Conservation (phyloP, 2,113 vertebrate genomes). For the Caracal caracal region DNA sequence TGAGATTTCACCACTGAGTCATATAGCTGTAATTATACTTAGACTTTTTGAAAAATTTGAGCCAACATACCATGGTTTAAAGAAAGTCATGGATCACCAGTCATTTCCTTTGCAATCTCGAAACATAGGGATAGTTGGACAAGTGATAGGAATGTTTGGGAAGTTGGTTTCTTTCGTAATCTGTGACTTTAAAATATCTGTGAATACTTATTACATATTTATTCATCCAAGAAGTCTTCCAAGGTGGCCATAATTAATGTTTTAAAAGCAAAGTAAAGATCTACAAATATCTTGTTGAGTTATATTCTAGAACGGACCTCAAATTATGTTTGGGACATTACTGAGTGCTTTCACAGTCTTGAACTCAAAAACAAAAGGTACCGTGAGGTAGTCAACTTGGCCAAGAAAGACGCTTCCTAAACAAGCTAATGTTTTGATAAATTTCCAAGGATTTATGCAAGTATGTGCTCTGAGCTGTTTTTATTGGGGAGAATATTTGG, state of each 20-base stretch:
- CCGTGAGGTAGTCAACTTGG: not conserved
- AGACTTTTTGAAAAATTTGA: not conserved
- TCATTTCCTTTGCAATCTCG: not conserved
- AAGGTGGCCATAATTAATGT: not conserved
- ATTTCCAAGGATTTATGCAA: not conserved
- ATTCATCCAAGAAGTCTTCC: not conserved
- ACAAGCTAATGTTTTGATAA: not conserved
- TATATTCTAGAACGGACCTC: not conserved
- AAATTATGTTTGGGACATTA: not conserved
- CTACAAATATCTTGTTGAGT: not conserved
- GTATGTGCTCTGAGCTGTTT: not conserved
- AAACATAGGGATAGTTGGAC: not conserved
- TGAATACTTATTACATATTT: not conserved
- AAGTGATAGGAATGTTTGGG: not conserved
- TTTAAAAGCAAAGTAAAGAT: slow-evolving; percentile 20
- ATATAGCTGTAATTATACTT: not conserved
- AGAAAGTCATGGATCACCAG: not conserved
- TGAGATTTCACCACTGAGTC: not conserved
- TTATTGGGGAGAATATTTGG: not conserved
- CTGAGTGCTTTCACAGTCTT: not conserved
- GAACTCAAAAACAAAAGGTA: not conserved
- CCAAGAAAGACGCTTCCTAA: not conserved
- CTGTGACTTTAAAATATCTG: slow-evolving; percentile 22
- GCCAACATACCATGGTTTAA: not conserved
- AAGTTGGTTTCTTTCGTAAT: not conserved